Evolutionary conservation across 1,140 invertebrate genomes (phyloP), one percentile per base, ranked within the genome.

Genomic region (Drosophila simulans): DNA sequence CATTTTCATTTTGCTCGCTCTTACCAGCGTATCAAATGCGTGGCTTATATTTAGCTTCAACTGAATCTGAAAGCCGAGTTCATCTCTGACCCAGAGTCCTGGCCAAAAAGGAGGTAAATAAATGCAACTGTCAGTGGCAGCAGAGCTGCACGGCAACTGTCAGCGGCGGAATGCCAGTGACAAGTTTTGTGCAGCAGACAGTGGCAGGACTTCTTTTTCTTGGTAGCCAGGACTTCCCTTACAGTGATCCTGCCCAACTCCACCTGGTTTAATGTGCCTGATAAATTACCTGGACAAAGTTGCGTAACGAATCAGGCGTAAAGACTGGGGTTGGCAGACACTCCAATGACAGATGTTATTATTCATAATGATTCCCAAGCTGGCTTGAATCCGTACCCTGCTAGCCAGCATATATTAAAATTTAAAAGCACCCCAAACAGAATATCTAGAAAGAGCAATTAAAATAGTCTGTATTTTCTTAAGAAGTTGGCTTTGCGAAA

Each of bases 281-380:
- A 52, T 39, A 84, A 79, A 75, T 76, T 83, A 80, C 76, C 80
- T 80, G 77, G 66, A 71, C 64, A 77, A 85, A 77, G 78, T 79
- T 88, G 70, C 83, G 75, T 72, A 82, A 77, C 83, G 70, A 88
- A 86, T 86, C 83, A 76, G 69, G 58, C 75, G 71, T 78, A 82
- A 78, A 76, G 74, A 15, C 49, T 15, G 34, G 12, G 34, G 25
- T 31, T 35, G 40, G 20, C 63, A 59, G 68, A 86, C 82, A 60
- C 25, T 66, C 69, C 8, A 22, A 70, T 86, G 79, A 75, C 78
- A 82, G 82, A 82, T 82, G 82, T 81, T 81, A 81, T 85, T 86
- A 86, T 81, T 86, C 80, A 86, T 77, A 53, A 31, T 31, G 31
- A 31, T 62, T 65, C 27, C 64, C 34, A 20, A 13, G 25, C 37